Evolutionary conservation across 2,888 invertebrate species (phyloP).

Genomic region (Micropterix aruncella): DNA sequence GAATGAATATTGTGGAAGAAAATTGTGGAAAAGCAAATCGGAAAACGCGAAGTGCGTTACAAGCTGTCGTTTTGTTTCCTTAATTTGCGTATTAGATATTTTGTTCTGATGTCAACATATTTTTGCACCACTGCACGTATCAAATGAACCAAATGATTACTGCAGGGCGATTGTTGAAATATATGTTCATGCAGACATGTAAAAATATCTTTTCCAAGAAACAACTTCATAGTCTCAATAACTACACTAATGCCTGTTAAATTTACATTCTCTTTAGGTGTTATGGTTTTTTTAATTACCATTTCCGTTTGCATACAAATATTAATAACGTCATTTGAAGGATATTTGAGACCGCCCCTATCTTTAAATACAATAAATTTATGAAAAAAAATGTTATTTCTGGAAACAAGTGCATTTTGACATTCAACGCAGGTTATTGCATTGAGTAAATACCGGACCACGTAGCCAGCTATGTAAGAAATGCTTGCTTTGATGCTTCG

Average conservation of each 20-base stretch:
- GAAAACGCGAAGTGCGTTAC: too few species aligned
- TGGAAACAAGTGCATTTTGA: constrained; percentile 4
- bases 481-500: constrained; percentile 3
- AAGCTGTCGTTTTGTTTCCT: constrained; percentile 2
- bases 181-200: constrained; percentile 1
- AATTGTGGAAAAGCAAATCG: too few species aligned
- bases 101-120: constrained; percentile 1
- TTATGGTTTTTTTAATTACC: too few species aligned
- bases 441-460: constrained; percentile 5
- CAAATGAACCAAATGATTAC: too few species aligned
- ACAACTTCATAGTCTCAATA: constrained; percentile 1
- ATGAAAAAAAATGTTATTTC: constrained; percentile 1
- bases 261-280: too few species aligned
- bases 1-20: too few species aligned
- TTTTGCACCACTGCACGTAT: constrained; percentile 2
- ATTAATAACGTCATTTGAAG: too few species aligned
- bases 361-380: constrained; percentile 3
- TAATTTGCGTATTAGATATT: constrained; percentile 2
- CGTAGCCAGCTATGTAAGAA: too few species aligned
- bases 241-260: background rate
- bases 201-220: too few species aligned
- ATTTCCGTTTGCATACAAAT: too few species aligned
- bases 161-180: constrained; percentile 2
- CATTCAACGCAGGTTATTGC: constrained; percentile 3
- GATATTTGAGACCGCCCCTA: too few species aligned